phyloP scores from a whole-genome alignment of 2,797 vertebrate genomes.

The Glyptemys insculpta region DNA sequence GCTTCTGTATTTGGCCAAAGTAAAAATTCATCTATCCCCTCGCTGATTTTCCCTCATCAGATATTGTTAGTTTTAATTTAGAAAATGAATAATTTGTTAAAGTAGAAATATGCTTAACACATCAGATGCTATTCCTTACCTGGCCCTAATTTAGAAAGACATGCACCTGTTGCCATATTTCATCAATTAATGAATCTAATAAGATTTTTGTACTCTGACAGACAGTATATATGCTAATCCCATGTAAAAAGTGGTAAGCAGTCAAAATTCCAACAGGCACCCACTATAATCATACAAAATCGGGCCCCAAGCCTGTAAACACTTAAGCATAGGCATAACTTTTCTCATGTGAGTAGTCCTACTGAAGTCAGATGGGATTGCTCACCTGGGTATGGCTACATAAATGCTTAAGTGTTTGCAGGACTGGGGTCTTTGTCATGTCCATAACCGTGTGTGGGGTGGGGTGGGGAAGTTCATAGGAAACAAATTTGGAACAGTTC shows the following conservation, averaged over 20 bases:
- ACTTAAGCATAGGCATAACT: neutral
- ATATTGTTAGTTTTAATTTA: neutral
- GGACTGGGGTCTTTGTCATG: neutral
- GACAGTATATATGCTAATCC: accelerated
- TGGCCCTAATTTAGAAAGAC: neutral
- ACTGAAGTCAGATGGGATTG: neutral
- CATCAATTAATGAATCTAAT: neutral
- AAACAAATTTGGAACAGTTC: neutral
- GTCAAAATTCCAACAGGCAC: neutral
- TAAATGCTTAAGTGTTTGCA: accelerated
- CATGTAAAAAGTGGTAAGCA: neutral
- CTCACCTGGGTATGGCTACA: neutral
- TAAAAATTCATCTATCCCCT: neutral
- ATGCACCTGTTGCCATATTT: neutral
- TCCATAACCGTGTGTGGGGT: neutral
- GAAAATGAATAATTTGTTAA: neutral
- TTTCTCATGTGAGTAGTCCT: neutral
- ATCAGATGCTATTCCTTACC: neutral
- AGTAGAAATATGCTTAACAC: neutral
- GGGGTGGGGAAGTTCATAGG: neutral
- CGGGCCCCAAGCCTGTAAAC: neutral
- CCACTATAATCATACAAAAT: neutral
- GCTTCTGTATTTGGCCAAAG: neutral
- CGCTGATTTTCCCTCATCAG: neutral
- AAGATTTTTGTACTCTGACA: neutral